Percentiles rank a stretch among this genome's conserved stretches.
These are phyloP conservation scores for Oncorhynchus mykiss DNA, from an alignment of 2,113 vertebrate genomes.

Conservation along the genomic window DNA sequence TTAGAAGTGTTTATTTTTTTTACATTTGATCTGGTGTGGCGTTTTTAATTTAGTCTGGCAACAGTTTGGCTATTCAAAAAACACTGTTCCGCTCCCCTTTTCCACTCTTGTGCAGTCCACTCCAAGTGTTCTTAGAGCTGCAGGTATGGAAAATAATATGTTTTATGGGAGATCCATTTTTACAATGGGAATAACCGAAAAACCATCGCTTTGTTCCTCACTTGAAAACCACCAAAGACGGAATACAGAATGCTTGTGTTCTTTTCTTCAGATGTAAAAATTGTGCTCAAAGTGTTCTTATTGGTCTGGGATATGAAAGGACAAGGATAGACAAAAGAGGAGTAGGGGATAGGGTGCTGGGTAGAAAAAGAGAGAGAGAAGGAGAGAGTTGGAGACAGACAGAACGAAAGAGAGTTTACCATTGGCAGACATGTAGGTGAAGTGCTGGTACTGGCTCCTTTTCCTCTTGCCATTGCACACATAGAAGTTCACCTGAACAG, in stretches of 20 bases:
- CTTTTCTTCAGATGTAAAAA: no score
- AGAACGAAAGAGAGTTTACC: conserved; percentile 73
- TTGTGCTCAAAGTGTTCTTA: conserved; percentile 23
- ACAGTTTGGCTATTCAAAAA: conserved; percentile 30
- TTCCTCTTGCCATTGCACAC: conserved; percentile 98
- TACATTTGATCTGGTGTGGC: conserved; percentile 59
- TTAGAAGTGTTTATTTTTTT: conserved; percentile 48
- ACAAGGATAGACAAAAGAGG: conserved; percentile 9
- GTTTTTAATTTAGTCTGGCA: conserved; percentile 70
- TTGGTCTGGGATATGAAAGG: conserved; percentile 40
- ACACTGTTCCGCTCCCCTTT: background rate
- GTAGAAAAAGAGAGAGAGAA: background rate
- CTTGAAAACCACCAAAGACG: no score
- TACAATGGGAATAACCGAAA: no score
- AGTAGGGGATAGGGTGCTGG: conserved; percentile 18
- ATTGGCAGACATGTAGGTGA: conserved; percentile 93
- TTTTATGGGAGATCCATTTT: no score
- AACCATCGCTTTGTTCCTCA: no score
- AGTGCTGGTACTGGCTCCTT: conserved; percentile 94
- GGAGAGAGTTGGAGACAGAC: background rate
- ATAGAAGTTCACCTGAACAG: conserved; percentile 93
- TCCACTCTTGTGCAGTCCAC: no score
- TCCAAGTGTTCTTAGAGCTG: conserved; percentile 24
- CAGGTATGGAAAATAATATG: conserved; percentile 43
- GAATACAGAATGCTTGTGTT: no score